Percentiles rank a stretch among this genome's conserved stretches.
Evolutionary conservation across 2,113 vertebrate species (phyloP).

Genomic region (Sus scrofa): T2T-Sscrofa CM000812.6:214068501-214069000

Average conservation of each 20-base stretch:
- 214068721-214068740: not conserved
- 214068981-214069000: not conserved
- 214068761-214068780: not conserved
- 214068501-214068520: not conserved
- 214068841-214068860: not conserved
- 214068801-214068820: not conserved
- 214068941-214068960: constrained; percentile 23
- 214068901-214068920: not conserved
- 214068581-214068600: not conserved
- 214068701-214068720: not conserved
- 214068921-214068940: not conserved
- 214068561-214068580: not conserved
- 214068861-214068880: not conserved
- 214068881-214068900: not conserved
- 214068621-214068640: not conserved
- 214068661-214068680: not conserved
- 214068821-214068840: not conserved
- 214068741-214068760: not conserved
- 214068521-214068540: not conserved
- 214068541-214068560: not conserved
- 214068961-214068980: not conserved
- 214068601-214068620: constrained; percentile 20
- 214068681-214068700: constrained; percentile 33
- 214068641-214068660: constrained; percentile 5
- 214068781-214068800: not conserved